phyloP scores from a whole-genome alignment of 1,140 invertebrate species.

The Apolygus lucorum region DNA sequence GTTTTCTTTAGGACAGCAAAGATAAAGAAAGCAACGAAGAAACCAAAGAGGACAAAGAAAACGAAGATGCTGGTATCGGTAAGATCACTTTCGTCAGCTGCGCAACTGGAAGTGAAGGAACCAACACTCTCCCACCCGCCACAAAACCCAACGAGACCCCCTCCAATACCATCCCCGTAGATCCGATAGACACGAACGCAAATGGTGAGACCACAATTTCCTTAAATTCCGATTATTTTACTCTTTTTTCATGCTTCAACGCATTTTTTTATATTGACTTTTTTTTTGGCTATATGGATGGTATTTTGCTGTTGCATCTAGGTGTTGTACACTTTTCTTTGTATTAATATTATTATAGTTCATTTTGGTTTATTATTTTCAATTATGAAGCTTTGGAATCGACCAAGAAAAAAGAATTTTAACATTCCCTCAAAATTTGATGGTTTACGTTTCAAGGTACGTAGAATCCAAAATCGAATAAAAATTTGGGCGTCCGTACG shows the following conservation, averaged over 20 bases:
- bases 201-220: constrained; percentile 26
- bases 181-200: constrained; percentile 24
- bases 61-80: constrained; percentile 37
- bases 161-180: not conserved
- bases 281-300: not conserved
- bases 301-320: not conserved
- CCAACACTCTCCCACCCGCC: constrained; percentile 26
- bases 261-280: too few species aligned
- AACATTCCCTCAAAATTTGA: too few species aligned
- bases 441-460: too few species aligned
- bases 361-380: too few species aligned
- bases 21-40: constrained; percentile 33
- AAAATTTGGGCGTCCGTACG: too few species aligned
- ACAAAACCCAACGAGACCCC: constrained; percentile 15
- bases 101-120: constrained; percentile 37
- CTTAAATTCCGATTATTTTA: too few species aligned
- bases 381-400: too few species aligned
- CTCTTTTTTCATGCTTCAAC: too few species aligned
- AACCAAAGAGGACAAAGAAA: constrained; percentile 34
- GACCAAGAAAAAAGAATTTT: too few species aligned
- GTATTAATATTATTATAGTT: too few species aligned
- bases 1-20: not conserved
- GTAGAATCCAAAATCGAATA: too few species aligned
- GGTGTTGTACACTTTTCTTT: constrained; percentile 1
- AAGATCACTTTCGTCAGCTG: constrained; percentile 38